Evolutionary conservation across 2,113 vertebrate genomes (phyloP).

Genomic region (Bambusicola thoracicus): DNA sequence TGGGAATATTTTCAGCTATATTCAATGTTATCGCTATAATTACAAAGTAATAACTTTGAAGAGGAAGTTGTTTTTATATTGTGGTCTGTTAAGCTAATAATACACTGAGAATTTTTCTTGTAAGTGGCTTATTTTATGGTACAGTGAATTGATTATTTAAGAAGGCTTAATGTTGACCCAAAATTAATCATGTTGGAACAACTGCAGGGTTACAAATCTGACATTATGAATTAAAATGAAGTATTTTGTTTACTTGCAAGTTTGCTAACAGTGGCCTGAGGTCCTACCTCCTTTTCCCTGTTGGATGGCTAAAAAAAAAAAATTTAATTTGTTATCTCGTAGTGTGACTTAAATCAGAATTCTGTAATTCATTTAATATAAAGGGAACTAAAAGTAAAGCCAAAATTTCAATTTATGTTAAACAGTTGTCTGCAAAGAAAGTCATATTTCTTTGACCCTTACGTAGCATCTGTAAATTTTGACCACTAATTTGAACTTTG

Average conservation of each 20-base stretch:
- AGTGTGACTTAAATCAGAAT: background rate
- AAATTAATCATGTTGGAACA: constrained; percentile 20
- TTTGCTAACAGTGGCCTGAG: background rate
- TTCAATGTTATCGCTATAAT: constrained; percentile 30
- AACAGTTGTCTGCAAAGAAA: background rate
- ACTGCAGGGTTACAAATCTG: background rate
- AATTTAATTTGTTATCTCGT: background rate
- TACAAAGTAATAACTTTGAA: constrained; percentile 18
- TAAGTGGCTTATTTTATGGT: constrained; percentile 31
- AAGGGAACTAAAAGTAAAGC: background rate
- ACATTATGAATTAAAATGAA: background rate
- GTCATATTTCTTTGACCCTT: background rate
- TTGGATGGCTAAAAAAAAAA: background rate
- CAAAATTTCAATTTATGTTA: background rate
- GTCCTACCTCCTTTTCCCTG: background rate
- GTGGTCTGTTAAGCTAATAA: constrained; percentile 29
- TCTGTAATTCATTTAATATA: background rate
- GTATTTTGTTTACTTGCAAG: background rate
- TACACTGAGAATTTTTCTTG: background rate
- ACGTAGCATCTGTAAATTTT: background rate
- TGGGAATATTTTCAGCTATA: background rate
- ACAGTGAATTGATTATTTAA: constrained; percentile 25
- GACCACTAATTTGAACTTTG: background rate
- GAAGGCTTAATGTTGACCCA: constrained; percentile 7
- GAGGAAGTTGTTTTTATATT: constrained; percentile 15